These are phyloP conservation scores for Peromyscus attwateri DNA, from an alignment of 2,797 vertebrate species.

Conservation along the genomic window DNA sequence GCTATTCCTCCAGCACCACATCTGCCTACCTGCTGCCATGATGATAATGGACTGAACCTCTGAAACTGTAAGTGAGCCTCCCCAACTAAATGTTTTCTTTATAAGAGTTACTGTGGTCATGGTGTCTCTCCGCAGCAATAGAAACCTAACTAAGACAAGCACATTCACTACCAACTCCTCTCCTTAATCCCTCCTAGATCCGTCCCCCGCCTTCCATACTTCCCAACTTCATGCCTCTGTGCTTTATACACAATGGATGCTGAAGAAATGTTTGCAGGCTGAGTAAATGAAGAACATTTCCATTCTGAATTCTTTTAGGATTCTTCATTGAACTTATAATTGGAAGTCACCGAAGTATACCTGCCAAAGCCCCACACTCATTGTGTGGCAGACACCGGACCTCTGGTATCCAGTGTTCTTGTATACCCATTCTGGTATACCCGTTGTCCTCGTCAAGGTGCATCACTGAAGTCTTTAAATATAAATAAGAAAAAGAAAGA, in stretches of 20 bases:
- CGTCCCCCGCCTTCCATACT: too few species aligned
- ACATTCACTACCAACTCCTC: background rate
- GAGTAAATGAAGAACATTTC: background rate
- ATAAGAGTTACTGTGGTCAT: background rate
- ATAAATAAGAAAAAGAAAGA: background rate
- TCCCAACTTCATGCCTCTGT: background rate
- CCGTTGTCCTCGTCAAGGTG: background rate
- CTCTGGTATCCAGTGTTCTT: background rate
- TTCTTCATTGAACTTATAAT: background rate
- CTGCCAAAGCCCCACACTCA: background rate
- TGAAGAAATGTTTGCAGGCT: background rate
- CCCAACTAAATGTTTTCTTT: background rate
- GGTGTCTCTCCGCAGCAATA: background rate
- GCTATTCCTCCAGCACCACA: background rate
- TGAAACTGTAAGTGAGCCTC: background rate
- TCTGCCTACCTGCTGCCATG: background rate
- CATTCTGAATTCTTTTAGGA: background rate
- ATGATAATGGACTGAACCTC: background rate
- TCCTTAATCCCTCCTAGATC: background rate
- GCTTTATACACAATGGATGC: background rate
- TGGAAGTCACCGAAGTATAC: background rate
- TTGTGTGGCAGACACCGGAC: background rate
- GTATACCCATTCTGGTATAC: too few species aligned
- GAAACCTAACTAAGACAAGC: background rate
- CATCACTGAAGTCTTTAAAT: background rate